phyloP scores from a whole-genome alignment of 2,113 vertebrate genomes.

The Rhinopomastus cyanomelas region DNA sequence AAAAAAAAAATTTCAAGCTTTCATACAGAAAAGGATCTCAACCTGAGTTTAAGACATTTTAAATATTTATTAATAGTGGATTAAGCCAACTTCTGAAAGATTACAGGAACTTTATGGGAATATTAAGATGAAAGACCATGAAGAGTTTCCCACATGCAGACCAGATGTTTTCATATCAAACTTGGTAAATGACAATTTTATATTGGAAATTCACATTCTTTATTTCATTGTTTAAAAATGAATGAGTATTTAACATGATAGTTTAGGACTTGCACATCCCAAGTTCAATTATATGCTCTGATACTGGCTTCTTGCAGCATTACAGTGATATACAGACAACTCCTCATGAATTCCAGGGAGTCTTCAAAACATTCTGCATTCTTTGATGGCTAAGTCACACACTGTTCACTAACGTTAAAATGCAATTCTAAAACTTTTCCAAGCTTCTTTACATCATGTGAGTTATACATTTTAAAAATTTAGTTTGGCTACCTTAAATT shows the following conservation, averaged over 20 bases:
- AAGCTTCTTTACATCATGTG: not conserved
- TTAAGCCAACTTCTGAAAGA: not conserved
- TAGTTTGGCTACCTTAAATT: not conserved
- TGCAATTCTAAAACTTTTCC: not conserved
- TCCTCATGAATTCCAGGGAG: not conserved
- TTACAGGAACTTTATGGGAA: not conserved
- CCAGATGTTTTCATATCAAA: not conserved
- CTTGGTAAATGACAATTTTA: not conserved
- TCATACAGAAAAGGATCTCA: not conserved
- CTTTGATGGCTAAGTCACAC: not conserved
- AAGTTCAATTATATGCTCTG: not conserved
- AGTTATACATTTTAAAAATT: accelerated
- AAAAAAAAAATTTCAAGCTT: not conserved
- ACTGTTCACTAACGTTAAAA: not conserved
- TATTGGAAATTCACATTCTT: not conserved
- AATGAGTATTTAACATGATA: not conserved
- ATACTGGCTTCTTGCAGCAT: not conserved
- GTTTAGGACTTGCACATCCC: not conserved
- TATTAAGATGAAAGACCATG: not conserved
- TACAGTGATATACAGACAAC: not conserved
- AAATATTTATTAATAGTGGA: not conserved
- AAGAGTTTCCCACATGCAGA: not conserved
- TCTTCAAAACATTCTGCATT: accelerated
- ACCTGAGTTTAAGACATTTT: not conserved
- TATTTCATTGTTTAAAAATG: not conserved